These are phyloP conservation scores for Blastobasis lacticolella DNA, from an alignment of 2,888 invertebrate species.

Conservation along the genomic window DNA sequence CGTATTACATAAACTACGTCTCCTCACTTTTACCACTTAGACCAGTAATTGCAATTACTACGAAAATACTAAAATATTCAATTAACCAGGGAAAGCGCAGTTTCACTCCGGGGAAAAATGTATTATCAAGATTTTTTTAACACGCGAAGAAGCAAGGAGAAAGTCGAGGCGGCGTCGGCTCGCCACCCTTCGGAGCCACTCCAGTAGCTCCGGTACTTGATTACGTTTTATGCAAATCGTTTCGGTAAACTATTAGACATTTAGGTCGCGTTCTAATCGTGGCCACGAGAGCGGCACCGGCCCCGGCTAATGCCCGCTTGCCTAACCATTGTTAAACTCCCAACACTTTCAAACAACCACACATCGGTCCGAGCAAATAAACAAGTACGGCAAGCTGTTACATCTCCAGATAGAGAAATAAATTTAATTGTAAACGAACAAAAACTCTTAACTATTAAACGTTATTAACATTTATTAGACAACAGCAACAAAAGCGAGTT, in stretches of 20 bases:
- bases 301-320: slow-evolving; percentile 3
- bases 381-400: no score
- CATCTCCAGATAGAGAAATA: not conserved
- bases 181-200: slow-evolving; percentile 25
- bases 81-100: slow-evolving; percentile 65
- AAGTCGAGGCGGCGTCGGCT: slow-evolving; percentile 22
- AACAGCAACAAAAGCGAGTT: slow-evolving; percentile 48
- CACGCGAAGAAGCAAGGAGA: slow-evolving; percentile 55
- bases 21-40: slow-evolving; percentile 36
- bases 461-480: slow-evolving; percentile 19
- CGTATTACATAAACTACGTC: slow-evolving; percentile 33
- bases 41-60: slow-evolving; percentile 54
- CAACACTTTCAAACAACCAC: no score
- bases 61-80: slow-evolving; percentile 57
- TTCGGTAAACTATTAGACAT: slow-evolving; percentile 7
- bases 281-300: slow-evolving; percentile 6
- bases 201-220: slow-evolving; percentile 1
- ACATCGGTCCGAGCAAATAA: no score
- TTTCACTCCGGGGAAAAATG: slow-evolving; percentile 54
- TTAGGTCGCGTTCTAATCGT: slow-evolving; percentile 7
- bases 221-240: slow-evolving; percentile 7
- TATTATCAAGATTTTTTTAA: slow-evolving; percentile 65
- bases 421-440: not conserved
- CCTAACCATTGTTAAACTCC: slow-evolving; percentile 1
- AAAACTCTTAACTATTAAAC: not conserved